Evolutionary conservation across 1,140 invertebrate genomes (phyloP).

Genomic region (Aphis craccivora): DNA sequence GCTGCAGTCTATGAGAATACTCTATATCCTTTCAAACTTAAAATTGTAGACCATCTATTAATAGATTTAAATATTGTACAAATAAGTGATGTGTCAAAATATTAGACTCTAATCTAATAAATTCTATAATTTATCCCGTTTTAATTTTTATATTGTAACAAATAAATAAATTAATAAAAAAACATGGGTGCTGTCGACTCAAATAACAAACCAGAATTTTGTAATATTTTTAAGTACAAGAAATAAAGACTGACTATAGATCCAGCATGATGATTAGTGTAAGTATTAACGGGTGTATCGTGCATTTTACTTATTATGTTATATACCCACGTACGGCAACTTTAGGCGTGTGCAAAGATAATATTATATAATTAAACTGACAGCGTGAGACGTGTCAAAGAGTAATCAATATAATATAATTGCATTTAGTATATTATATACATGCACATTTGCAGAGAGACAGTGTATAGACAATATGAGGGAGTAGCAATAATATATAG

Average conservation of each 20-base stretch:
- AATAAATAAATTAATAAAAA: not conserved
- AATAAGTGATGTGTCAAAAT: not conserved
- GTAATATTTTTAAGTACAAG: not conserved
- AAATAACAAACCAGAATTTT: not conserved
- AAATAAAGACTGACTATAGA: not conserved
- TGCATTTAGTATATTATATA: not conserved
- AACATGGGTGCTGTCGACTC: not conserved
- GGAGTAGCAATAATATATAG: not conserved
- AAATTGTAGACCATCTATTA: no score
- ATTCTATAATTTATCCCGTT: not conserved
- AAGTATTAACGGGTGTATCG: not conserved
- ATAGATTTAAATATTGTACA: not conserved
- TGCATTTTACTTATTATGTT: not conserved
- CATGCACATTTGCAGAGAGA: not conserved
- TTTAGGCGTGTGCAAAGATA: not conserved
- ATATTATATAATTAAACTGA: slow-evolving; percentile 10
- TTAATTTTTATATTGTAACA: not conserved
- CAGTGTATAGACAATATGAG: not conserved
- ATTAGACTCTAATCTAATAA: not conserved
- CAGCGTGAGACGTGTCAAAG: not conserved
- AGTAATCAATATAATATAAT: slow-evolving; percentile 14
- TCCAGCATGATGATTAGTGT: not conserved
- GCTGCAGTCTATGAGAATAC: no score
- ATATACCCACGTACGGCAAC: not conserved
- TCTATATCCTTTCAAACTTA: no score